Evolutionary conservation across 2,113 vertebrate genomes (phyloP).

Genomic region (Excalfactoria chinensis): DNA sequence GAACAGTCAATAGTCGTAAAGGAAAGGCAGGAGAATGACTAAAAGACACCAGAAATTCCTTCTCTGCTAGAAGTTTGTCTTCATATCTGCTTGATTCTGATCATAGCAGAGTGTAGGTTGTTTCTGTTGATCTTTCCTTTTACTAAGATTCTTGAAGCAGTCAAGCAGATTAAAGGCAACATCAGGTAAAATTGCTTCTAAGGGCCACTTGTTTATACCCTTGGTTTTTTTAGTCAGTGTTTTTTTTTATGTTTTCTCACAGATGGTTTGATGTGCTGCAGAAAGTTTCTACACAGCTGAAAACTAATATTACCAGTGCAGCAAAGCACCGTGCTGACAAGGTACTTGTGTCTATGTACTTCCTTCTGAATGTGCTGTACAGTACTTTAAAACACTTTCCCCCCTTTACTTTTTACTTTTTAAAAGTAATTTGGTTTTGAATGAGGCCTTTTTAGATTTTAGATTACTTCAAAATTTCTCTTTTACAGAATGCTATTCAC

Average conservation of each 20-base stretch:
- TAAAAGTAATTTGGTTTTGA: slow-evolving; percentile 13
- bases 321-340: slow-evolving; percentile 93
- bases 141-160: background rate
- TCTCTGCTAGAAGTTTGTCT: background rate
- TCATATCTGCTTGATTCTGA: background rate
- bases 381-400: background rate
- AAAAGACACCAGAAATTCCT: background rate
- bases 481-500: slow-evolving; percentile 91
- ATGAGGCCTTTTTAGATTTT: background rate
- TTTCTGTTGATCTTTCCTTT: background rate
- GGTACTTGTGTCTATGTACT: slow-evolving; percentile 74
- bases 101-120: background rate
- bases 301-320: slow-evolving; percentile 87
- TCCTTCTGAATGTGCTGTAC: background rate
- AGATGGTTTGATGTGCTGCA: slow-evolving; percentile 99
- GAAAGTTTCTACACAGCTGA: slow-evolving; percentile 92
- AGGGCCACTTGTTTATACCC: background rate
- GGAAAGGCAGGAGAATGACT: background rate
- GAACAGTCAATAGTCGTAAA: background rate
- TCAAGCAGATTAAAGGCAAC: background rate
- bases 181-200: background rate
- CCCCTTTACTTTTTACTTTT: background rate
- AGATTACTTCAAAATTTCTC: slow-evolving; percentile 64
- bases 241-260: background rate
- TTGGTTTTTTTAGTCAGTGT: background rate